A percentile compares a stretch with the other conserved stretches of the same genome.
Evolutionary conservation across 2,888 invertebrate species (phyloP).

Genomic region (Sipha maydis): DNA sequence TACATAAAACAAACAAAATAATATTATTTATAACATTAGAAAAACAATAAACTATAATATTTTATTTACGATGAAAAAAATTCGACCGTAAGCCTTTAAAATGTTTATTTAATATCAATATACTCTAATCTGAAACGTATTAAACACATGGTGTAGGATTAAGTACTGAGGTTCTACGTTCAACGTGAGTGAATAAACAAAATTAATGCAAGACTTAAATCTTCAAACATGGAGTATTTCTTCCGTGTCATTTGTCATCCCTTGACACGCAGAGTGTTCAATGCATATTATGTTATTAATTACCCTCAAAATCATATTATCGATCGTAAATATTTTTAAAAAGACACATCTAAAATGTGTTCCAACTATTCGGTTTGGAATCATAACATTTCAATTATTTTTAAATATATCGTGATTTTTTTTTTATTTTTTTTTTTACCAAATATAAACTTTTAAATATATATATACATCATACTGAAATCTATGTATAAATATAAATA

Average conservation of each 20-base stretch:
- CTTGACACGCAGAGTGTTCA: constrained; percentile 20
- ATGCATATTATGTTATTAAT: constrained; percentile 33
- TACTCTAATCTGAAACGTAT: constrained; percentile 6
- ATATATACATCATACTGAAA: too few species aligned
- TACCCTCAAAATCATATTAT: constrained; percentile 40
- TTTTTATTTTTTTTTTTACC: too few species aligned
- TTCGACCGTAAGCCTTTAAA: neutral
- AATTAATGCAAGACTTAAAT: constrained; percentile 37
- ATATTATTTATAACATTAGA: too few species aligned
- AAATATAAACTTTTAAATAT: too few species aligned
- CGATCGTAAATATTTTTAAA: neutral
- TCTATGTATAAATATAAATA: too few species aligned
- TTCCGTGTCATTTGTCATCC: constrained; percentile 43
- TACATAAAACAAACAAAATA: too few species aligned
- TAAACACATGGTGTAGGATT: constrained; percentile 9
- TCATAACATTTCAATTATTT: too few species aligned
- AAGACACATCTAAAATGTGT: neutral
- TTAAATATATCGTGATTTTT: neutral
- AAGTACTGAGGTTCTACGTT: constrained; percentile 26
- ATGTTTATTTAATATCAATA: neutral
- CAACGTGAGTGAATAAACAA: constrained; percentile 28
- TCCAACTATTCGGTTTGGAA: neutral
- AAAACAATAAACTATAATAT: too few species aligned
- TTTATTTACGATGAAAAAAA: neutral
- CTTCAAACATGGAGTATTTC: constrained; percentile 31